phyloP scores from a whole-genome alignment of 1,140 invertebrate species.

The Delia radicum region DNA sequence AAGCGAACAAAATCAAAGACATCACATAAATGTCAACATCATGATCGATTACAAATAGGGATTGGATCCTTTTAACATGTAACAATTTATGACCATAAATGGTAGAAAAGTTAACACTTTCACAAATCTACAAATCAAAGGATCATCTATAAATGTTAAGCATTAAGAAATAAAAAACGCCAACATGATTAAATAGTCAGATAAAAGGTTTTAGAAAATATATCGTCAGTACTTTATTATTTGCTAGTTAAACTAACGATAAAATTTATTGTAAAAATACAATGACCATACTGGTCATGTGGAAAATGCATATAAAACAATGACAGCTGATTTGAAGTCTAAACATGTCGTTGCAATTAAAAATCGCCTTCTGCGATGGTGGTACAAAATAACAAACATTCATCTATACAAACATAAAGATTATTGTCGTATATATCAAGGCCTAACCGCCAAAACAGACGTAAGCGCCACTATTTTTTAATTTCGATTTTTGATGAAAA shows the following conservation, averaged over 20 bases:
- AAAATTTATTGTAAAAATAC: neutral
- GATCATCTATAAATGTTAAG: neutral
- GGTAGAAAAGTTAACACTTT: neutral
- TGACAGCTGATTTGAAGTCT: conserved; percentile 18
- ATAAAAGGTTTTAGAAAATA: neutral
- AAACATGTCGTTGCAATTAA: conserved; percentile 25
- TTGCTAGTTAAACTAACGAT: neutral
- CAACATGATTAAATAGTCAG: neutral
- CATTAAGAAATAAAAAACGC: neutral
- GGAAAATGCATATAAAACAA: neutral
- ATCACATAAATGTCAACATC: too few relatives aligned
- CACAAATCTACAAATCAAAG: neutral
- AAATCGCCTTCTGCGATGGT: conserved; percentile 18
- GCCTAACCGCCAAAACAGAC: too few relatives aligned
- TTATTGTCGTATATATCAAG: neutral
- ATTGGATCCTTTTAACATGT: too few relatives aligned
- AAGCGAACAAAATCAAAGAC: too few relatives aligned
- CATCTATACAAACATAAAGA: neutral
- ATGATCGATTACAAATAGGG: too few relatives aligned
- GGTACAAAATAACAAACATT: neutral
- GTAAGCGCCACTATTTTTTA: too few relatives aligned
- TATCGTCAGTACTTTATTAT: neutral
- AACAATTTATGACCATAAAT: neutral
- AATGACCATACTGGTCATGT: neutral
- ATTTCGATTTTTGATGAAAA: too few relatives aligned